Evolutionary conservation across 2,888 invertebrate species (phyloP).

Genomic region (Pseudoips prasinana): DNA sequence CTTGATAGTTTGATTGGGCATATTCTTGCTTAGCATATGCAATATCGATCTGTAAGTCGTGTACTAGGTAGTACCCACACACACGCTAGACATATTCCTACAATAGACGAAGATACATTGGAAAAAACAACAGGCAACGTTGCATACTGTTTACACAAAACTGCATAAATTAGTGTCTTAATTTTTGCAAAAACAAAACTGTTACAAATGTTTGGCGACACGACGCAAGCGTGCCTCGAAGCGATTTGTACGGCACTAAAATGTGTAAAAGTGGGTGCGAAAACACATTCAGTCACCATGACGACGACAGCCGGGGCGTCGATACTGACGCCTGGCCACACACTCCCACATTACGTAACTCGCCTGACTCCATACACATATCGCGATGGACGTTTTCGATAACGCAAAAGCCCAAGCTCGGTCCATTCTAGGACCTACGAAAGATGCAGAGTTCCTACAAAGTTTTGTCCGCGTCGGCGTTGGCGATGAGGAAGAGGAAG

Average conservation of each 20-base stretch:
- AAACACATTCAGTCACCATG: conserved; percentile 70
- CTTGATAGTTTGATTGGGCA: too few relatives aligned
- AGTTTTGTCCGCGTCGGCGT: conserved; percentile 89
- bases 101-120: too few relatives aligned
- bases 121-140: too few relatives aligned
- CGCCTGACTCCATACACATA: conserved; percentile 6
- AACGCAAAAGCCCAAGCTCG: conserved; percentile 74
- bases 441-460: conserved; percentile 89
- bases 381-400: conserved; percentile 53
- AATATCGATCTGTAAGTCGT: too few relatives aligned
- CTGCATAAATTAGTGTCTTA: too few relatives aligned
- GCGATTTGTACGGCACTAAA: conserved; percentile 39
- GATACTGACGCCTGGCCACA: conserved; percentile 64
- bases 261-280: conserved; percentile 58
- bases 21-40: too few relatives aligned
- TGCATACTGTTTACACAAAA: too few relatives aligned
- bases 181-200: too few relatives aligned
- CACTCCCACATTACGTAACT: conserved; percentile 61
- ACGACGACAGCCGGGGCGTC: conserved; percentile 70
- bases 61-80: too few relatives aligned
- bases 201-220: too few relatives aligned
- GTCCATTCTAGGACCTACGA: conserved; percentile 85
- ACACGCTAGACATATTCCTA: too few relatives aligned
- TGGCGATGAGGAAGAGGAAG: conserved; percentile 79
- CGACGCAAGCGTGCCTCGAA: background rate